phyloP scores from a whole-genome alignment of 2,888 invertebrate genomes.

The Caradrina kadenii region DNA sequence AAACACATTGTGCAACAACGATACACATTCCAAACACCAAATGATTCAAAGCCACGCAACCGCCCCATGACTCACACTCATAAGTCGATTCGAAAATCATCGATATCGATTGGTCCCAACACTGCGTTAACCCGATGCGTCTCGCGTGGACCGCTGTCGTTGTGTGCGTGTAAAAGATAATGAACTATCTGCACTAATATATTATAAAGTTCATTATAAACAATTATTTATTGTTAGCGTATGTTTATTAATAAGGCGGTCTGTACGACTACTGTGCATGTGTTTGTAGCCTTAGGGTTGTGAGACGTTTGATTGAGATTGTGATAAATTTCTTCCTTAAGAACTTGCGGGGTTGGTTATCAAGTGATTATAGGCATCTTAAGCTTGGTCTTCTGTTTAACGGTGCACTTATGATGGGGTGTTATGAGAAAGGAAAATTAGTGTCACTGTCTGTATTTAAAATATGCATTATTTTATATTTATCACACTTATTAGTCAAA shows the following conservation, averaged over 20 bases:
- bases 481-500: too few relatives aligned
- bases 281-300: constrained; percentile 76
- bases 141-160: constrained; percentile 72
- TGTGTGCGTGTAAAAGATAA: constrained; percentile 88
- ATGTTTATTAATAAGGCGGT: constrained; percentile 90
- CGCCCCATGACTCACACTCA: constrained; percentile 28
- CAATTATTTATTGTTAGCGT: constrained; percentile 91
- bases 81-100: constrained; percentile 36
- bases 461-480: too few relatives aligned
- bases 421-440: neutral
- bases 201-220: constrained; percentile 91
- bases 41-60: constrained; percentile 37
- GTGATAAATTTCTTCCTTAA: constrained; percentile 45
- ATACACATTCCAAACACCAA: constrained; percentile 38
- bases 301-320: constrained; percentile 39
- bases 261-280: constrained; percentile 87
- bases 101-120: constrained; percentile 49
- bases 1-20: constrained; percentile 27
- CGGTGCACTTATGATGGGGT: neutral
- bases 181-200: constrained; percentile 90
- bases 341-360: constrained; percentile 9
- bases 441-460: too few relatives aligned
- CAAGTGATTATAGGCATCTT: constrained; percentile 1
- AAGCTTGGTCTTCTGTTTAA: neutral
- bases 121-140: constrained; percentile 66